These are phyloP conservation scores for Rallus limicola DNA, from an alignment of 2,113 vertebrate genomes.

Conservation along the genomic window DNA sequence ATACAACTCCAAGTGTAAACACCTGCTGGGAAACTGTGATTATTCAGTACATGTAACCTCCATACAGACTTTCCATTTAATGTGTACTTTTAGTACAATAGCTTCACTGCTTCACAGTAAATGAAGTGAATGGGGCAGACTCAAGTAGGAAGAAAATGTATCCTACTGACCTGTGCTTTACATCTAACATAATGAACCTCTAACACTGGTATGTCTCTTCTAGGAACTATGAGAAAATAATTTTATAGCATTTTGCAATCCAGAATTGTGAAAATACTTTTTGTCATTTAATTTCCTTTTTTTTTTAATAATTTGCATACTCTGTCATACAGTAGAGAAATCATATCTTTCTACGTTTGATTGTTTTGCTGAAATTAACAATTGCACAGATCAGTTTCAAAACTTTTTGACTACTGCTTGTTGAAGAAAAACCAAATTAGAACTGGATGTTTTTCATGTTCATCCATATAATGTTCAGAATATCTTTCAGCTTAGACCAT, in stretches of 20 bases:
- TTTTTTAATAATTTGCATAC: background rate
- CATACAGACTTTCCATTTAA: background rate
- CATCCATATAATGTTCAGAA: background rate
- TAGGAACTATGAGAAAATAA: background rate
- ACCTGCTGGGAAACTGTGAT: background rate
- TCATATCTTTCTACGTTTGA: background rate
- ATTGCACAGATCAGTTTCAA: background rate
- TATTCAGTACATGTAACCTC: background rate
- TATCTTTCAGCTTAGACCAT: background rate
- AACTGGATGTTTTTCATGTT: background rate
- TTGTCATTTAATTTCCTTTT: background rate
- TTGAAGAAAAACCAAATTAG: background rate
- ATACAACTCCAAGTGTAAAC: background rate
- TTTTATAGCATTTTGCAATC: background rate
- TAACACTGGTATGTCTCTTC: background rate
- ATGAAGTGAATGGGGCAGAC: background rate
- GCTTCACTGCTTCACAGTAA: background rate
- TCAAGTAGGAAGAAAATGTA: background rate
- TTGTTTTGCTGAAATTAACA: background rate
- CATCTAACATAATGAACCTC: background rate
- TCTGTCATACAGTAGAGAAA: background rate
- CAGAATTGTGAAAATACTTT: background rate
- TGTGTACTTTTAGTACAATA: background rate
- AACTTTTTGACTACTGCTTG: background rate
- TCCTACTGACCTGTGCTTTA: background rate